A percentile compares a stretch with the other conserved stretches of the same genome.
Conservation (phyloP, 2,888 invertebrate species). For the Cheilosia impressa region DNA sequence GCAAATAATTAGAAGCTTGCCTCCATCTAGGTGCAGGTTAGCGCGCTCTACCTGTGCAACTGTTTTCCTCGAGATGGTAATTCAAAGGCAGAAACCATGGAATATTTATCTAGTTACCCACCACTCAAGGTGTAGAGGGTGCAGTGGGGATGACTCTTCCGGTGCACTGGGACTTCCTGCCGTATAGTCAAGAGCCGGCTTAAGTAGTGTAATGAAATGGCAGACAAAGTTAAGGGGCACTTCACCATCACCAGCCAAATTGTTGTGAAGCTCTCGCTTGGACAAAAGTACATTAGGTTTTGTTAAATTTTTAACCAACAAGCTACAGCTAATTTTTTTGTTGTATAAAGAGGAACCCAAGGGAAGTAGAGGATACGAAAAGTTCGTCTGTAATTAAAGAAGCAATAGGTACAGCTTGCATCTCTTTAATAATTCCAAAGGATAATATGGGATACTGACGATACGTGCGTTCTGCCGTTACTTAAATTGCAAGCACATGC, state of each 20-base stretch:
- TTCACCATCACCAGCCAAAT: conserved; percentile 3
- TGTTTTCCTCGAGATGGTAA: not conserved
- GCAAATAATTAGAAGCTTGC: conserved; percentile 24
- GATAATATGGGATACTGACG: too few relatives aligned
- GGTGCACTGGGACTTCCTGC: not conserved
- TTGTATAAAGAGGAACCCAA: not conserved
- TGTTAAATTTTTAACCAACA: conserved; percentile 34
- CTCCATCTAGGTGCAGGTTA: not conserved
- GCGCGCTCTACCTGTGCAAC: not conserved
- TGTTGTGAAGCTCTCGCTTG: conserved; percentile 4
- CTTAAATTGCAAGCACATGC: too few relatives aligned
- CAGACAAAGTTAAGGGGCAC: conserved; percentile 18
- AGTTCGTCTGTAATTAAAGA: not conserved
- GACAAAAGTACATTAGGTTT: not conserved
- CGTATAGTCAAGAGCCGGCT: not conserved
- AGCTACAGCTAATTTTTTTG: not conserved
- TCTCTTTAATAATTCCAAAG: not conserved
- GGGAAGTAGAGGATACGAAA: not conserved
- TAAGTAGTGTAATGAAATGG: conserved; percentile 37
- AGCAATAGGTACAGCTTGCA: not conserved
- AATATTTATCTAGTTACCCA: conserved; percentile 34
- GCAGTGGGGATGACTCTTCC: not conserved
- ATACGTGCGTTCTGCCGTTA: too few relatives aligned
- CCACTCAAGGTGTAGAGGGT: not conserved
- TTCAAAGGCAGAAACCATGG: conserved; percentile 23